Conservation (phyloP, 2,113 vertebrate species). For the Microtus pennsylvanicus region DNA sequence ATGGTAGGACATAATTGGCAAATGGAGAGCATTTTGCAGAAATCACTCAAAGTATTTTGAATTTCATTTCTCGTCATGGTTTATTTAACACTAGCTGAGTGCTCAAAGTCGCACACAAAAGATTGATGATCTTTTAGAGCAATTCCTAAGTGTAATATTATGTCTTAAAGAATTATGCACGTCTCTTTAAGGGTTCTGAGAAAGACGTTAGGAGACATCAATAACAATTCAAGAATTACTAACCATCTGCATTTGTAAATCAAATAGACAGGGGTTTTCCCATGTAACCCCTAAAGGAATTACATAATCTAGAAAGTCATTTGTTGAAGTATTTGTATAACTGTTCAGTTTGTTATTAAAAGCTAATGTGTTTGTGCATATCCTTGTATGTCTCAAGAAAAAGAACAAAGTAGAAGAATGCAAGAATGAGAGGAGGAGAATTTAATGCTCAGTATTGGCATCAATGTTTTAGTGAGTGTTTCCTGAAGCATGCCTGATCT, state of each 20-base stretch:
- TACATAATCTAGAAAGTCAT: slow-evolving; percentile 74
- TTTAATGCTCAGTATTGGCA: not conserved
- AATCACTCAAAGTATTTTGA: slow-evolving; percentile 88
- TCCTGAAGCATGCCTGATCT: not conserved
- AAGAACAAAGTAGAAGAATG: slow-evolving; percentile 7
- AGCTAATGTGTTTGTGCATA: slow-evolving; percentile 76
- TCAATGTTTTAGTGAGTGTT: not conserved
- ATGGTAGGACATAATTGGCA: slow-evolving; percentile 86
- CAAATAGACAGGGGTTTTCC: slow-evolving; percentile 81
- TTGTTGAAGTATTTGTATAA: slow-evolving; percentile 74
- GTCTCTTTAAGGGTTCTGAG: slow-evolving; percentile 86
- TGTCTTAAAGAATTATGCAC: slow-evolving; percentile 88
- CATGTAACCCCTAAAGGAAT: slow-evolving; percentile 80
- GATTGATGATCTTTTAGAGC: slow-evolving; percentile 87
- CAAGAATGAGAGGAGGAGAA: not conserved
- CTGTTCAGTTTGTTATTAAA: slow-evolving; percentile 69
- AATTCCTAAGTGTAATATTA: slow-evolving; percentile 88
- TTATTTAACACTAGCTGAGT: slow-evolving; percentile 87
- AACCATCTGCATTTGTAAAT: slow-evolving; percentile 86
- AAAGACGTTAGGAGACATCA: slow-evolving; percentile 85
- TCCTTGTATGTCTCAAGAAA: slow-evolving; percentile 39
- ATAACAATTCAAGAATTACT: slow-evolving; percentile 85
- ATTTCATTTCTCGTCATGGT: slow-evolving; percentile 89
- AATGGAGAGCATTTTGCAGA: slow-evolving; percentile 87
- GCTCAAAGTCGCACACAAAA: slow-evolving; percentile 83